Base-by-base conservation (phyloP, 92 coral and sea anemone genomes). In the Epizoanthus stellaris region DNA sequence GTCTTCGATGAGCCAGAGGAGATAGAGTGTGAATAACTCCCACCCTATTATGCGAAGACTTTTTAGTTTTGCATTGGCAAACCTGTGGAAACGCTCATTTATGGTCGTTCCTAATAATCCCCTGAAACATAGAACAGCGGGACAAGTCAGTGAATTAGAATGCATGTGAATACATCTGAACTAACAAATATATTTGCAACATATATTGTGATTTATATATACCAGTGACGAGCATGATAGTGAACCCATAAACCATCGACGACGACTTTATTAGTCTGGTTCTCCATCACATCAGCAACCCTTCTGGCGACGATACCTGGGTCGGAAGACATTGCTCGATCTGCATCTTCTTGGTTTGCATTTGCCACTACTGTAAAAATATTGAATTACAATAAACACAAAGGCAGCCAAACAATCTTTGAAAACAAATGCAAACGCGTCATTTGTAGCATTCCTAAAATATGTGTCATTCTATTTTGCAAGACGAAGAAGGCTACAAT, bases 311-410 rank as follows among this genome's bases (percentile, higher is more conserved):
- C 68, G 25, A 63, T 63, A 25, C 38, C 68, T 3, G 68, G 68
- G 8, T 63, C 68, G 15, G 68, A n/a, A 63, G 23, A 45, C 49
- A 45, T 45, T 45, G 49, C 49, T 45, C 7, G 49, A 45, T 45
- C 49, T 45, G 49, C 42, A 67, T 14, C 39, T 67, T 67, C 73
- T n/a, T 25, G 39, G 39, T 67, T 67, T 67, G 73, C 73, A 34
- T 67, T 67, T 67, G 30, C 73, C 49, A 67, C 73, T 34, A 67
- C 73, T 67, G 73, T 67, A 43, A 12, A 67, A 67, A 38, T 10
- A 65, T 12, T 7, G 23, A 39, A 65, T 10, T 39, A 65, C 21
- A 65, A 34, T 20, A 65, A 20, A 3, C 70, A 67, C 20, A 45
- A 5, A 45, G 49, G 9, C 49, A 45, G 49, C 9, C 1, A 45